Base-by-base conservation (phyloP, 2,797 vertebrate species). In the Anomalospiza imberbis region DNA sequence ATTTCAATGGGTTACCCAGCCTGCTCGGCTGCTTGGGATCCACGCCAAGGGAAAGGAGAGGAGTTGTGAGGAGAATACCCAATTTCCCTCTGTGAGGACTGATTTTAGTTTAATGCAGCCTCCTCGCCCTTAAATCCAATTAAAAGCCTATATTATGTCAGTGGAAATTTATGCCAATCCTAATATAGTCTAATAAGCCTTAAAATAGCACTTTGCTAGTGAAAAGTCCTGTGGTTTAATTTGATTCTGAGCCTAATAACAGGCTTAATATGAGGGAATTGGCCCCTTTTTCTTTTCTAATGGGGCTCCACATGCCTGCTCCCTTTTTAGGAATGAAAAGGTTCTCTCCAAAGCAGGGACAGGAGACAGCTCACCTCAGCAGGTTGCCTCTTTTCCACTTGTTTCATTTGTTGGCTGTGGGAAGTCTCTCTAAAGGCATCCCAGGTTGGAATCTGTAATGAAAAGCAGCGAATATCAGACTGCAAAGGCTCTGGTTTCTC, bases 131-230 rank as follows among this genome's bases (percentile, higher is more conserved):
- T 97, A 97, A 98, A 98, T 98, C 97, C 98, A 98, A 98, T 98
- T 98, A 98, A 97, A 98, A 97, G 95, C 97, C 96, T 82, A 97
- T 98, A 98, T 98, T 98, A 98, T 98, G 98, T 97, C 97, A 97
- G 97, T 97, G 94, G 95, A 97, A 98, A 98, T 98, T 97, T 98
- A 98, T 98, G 98, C 98, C 98, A 98, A 98, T 98, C 97, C 97
- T 98, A 98, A 98, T 98, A 98, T 97, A 98, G 97, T 96, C 97
- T 98, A 98, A 98, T 98, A 98, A 98, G 97, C 97, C 98, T 98
- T 98, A 98, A 98, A 98, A 98, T 98, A 98, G 98, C 97, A 97
- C 97, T 97, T 96, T 95, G 96, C 80, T 95, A 92, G 97, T 97
- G 97, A 97, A 98, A 98, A 98, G 97, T 97, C 97, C 97, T 97